Evolutionary conservation across 1,140 invertebrate genomes (phyloP).

Genomic region (Musca domestica): DNA sequence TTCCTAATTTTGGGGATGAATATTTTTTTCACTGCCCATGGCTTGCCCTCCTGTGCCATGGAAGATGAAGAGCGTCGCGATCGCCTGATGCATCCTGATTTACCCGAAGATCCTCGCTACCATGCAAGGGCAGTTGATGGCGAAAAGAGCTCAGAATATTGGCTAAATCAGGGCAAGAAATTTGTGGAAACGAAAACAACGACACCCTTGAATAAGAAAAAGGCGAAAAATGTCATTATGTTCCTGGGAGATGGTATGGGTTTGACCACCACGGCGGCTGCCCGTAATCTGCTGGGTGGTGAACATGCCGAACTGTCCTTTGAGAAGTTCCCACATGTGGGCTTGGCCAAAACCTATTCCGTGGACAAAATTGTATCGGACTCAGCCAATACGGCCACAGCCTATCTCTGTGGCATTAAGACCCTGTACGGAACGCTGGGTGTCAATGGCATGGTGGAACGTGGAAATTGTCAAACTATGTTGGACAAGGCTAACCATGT

Average conservation of each 20-base stretch:
- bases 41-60: conserved; percentile 8
- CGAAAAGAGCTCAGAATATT: conserved; percentile 38
- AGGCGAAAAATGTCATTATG: conserved; percentile 69
- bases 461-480: conserved; percentile 60
- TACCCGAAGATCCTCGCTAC: not conserved
- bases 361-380: conserved; percentile 66
- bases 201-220: conserved; percentile 41
- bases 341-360: conserved; percentile 77
- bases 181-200: conserved; percentile 27
- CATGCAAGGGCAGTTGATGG: not conserved
- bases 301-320: conserved; percentile 68
- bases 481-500: conserved; percentile 57
- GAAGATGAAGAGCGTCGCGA: conserved; percentile 23
- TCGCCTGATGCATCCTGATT: conserved; percentile 23
- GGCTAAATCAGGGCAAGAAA: conserved; percentile 35
- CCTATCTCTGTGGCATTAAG: conserved; percentile 79
- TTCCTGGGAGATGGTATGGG: conserved; percentile 80
- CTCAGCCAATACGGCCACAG: conserved; percentile 64
- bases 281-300: conserved; percentile 61
- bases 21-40: not conserved
- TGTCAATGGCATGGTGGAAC: conserved; percentile 63
- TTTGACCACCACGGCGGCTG: conserved; percentile 66
- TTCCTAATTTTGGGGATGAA: not conserved
- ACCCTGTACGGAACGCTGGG: conserved; percentile 73
- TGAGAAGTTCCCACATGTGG: conserved; percentile 72